Base-by-base conservation (phyloP, 2,888 invertebrate genomes). In the Caenorhabditis wallacei region DNA sequence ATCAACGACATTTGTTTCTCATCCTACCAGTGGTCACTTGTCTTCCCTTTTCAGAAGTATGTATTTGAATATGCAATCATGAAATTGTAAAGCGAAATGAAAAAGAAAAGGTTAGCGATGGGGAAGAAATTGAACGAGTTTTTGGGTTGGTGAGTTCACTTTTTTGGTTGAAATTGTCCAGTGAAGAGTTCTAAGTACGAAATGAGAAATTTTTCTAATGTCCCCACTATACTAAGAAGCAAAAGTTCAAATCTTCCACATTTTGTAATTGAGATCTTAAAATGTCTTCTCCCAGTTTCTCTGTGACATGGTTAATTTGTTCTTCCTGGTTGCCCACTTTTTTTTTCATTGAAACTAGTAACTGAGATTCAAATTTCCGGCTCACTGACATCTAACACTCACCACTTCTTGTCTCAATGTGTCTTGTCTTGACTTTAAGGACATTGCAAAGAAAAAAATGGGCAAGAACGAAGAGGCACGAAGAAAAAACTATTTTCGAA, bases 401-500 rank as follows among this genome's bases (percentile, higher is more conserved):
- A n/a, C 37, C 43, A 24, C 46, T 68, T 61, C 75, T 68, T 76
- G 76, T 76, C 51, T 20, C 61, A 76, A 78, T 69, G 51, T 76
- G 76, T 66, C 66, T 54, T 35, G 40, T 43, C 40, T 43, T 64
- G 35, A 30, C 48, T 30, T 35, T 22, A 18, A 51, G 40, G 48
- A 40, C 37, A 72, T 10, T 61, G 26, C 26, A 10, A 22, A 48
- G 20, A 30, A 51, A 48, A 59, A 30, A 30, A 30, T 10, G 69
- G 26, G 24, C n/a, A 22, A 46, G 22, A 35, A 59, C 30, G 59
- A 70, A 48, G 46, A 48, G 13, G 18, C 26, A 56, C 35, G 37
- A 24, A 70, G 35, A 54, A 40, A 61, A 78, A 78, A 69, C 78
- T 78, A 78, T 78, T 78, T 78, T 78, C 37, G 61, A 76, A 68